Conservation (phyloP, 2,797 vertebrate genomes). For the Rhincodon typus region DNA sequence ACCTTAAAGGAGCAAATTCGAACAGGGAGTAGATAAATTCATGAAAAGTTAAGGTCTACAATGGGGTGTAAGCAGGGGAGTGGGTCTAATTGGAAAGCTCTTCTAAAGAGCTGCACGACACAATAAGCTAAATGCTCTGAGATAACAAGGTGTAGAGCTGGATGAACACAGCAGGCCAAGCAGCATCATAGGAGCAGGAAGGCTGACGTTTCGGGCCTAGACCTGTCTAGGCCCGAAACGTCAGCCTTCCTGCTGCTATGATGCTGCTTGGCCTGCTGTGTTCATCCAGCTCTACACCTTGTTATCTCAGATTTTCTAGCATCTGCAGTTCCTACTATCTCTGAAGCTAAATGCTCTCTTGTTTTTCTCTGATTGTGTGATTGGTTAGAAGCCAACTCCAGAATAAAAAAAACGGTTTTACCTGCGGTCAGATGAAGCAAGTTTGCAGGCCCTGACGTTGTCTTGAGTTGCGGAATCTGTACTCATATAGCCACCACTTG, state of each 20-base stretch:
- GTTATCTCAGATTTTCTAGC: too few relatives aligned
- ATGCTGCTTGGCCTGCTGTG: too few relatives aligned
- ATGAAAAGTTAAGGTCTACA: neutral
- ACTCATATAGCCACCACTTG: constrained; percentile 22
- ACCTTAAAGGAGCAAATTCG: neutral
- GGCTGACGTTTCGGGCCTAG: too few relatives aligned
- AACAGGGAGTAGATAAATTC: neutral
- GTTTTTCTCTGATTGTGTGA: neutral
- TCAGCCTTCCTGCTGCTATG: too few relatives aligned
- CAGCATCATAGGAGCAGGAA: too few relatives aligned
- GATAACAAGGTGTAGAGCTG: too few relatives aligned
- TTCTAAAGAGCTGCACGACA: neutral
- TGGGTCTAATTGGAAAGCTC: neutral
- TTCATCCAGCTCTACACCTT: too few relatives aligned
- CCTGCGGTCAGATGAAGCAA: constrained; percentile 45
- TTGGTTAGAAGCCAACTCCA: neutral
- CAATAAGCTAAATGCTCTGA: neutral
- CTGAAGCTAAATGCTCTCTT: neutral
- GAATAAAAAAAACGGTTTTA: constrained; percentile 37
- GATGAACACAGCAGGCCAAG: too few relatives aligned
- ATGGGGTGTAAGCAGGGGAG: neutral
- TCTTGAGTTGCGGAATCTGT: constrained; percentile 40
- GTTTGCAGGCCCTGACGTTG: constrained; percentile 22
- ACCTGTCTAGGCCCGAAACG: too few relatives aligned
- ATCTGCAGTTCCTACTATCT: too few relatives aligned